A percentile compares a stretch with the other conserved stretches of the same genome.
Conservation (phyloP, 2,888 invertebrate genomes). For the Acleris literana region DNA sequence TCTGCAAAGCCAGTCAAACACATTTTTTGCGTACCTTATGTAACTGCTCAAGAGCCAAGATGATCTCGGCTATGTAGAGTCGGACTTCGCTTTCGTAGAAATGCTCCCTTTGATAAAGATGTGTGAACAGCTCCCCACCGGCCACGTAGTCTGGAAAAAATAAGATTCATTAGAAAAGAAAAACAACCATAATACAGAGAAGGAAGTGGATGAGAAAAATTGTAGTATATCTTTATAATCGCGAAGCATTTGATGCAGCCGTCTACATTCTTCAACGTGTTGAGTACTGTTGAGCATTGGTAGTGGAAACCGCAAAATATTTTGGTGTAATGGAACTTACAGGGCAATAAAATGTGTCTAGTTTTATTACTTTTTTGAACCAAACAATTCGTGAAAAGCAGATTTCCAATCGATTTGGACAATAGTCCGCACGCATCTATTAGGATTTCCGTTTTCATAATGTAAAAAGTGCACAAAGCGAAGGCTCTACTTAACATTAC, state of each 20-base stretch:
- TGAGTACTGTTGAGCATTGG: too few species aligned
- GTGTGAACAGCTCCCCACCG: constrained; percentile 98
- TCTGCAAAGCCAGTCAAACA: not conserved
- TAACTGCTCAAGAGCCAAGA: constrained; percentile 96
- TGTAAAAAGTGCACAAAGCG: constrained; percentile 5
- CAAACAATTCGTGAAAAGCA: not conserved
- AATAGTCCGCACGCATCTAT: constrained; percentile 5
- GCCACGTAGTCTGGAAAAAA: constrained; percentile 94
- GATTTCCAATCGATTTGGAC: not conserved
- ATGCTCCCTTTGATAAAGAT: constrained; percentile 96
- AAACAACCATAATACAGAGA: not conserved
- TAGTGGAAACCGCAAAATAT: too few species aligned
- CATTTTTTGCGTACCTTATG: constrained; percentile 89
- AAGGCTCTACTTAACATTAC: constrained; percentile 17
- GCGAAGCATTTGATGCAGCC: too few species aligned
- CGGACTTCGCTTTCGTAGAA: constrained; percentile 95
- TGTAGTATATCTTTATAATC: too few species aligned
- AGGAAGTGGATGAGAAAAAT: not conserved
- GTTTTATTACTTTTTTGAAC: not conserved
- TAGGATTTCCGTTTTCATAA: constrained; percentile 21
- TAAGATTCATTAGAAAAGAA: not conserved
- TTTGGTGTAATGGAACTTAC: too few species aligned
- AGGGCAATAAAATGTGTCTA: too few species aligned
- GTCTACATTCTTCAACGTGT: too few species aligned
- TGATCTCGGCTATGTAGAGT: constrained; percentile 98